A percentile compares a stretch with the other conserved stretches of the same genome.
These are phyloP conservation scores for Geothlypis trichas DNA, from an alignment of 2,113 vertebrate species.

Conservation along the genomic window DNA sequence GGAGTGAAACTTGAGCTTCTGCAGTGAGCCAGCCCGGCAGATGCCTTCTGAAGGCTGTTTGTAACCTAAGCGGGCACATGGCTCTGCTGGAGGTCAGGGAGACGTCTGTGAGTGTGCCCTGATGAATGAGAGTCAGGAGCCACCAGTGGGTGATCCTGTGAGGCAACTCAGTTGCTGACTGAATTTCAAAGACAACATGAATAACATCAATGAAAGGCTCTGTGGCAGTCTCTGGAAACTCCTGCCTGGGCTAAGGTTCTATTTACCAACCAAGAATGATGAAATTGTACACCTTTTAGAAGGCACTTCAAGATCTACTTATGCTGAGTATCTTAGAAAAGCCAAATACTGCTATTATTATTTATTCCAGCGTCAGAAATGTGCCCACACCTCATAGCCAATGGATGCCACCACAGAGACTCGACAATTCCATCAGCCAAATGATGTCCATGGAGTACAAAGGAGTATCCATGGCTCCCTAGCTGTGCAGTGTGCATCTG, in stretches of 20 bases:
- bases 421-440: not conserved
- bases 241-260: not conserved
- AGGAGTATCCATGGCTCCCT: not conserved
- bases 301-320: not conserved
- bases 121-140: not conserved
- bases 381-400: not conserved
- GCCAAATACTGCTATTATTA: not conserved
- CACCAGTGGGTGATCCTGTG: not conserved
- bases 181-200: not conserved
- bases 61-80: not conserved
- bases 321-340: not conserved
- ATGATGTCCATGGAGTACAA: not conserved
- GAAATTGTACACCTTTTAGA: not conserved
- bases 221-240: not conserved
- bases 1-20: slow-evolving; percentile 1
- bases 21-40: not conserved
- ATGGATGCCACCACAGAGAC: not conserved
- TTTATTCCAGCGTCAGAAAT: not conserved
- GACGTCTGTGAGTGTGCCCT: not conserved
- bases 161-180: not conserved
- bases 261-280: not conserved
- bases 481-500: not conserved
- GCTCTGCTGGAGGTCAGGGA: not conserved
- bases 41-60: not conserved
- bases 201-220: not conserved